Conservation (phyloP, 2,888 invertebrate species). For the Argyresthia albistria region DNA sequence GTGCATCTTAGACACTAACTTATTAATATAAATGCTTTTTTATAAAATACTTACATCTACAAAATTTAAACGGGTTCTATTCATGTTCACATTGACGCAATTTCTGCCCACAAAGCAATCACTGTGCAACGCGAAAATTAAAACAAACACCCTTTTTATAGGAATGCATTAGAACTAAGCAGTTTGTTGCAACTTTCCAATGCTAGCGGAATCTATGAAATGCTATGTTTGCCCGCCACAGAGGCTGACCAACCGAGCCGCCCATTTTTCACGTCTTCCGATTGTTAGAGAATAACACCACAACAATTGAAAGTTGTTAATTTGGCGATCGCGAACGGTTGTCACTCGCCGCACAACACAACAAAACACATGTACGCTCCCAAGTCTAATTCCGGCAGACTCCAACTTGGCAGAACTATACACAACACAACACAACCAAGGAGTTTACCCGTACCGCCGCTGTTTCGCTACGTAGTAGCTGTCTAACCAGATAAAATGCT, state of each 20-base stretch:
- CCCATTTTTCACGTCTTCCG: conserved; percentile 30
- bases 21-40: no score
- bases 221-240: conserved; percentile 40
- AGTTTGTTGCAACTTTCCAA: conserved; percentile 39
- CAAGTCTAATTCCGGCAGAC: conserved; percentile 38
- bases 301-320: conserved; percentile 19
- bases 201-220: conserved; percentile 41
- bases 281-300: conserved; percentile 17
- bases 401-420: conserved; percentile 42
- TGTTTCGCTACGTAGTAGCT: conserved; percentile 13
- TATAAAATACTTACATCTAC: conserved; percentile 36
- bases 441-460: conserved; percentile 48
- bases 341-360: conserved; percentile 27
- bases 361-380: conserved; percentile 28
- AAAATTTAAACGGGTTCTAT: conserved; percentile 19
- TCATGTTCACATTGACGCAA: conserved; percentile 24
- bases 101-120: conserved; percentile 16
- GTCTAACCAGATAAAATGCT: conserved; percentile 18
- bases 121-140: conserved; percentile 19
- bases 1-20: no score
- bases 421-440: conserved; percentile 51
- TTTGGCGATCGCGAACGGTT: conserved; percentile 28
- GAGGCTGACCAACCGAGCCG: conserved; percentile 16
- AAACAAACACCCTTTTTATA: conserved; percentile 27
- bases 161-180: conserved; percentile 17